A percentile compares a stretch with the other conserved stretches of the same genome.
Conservation (phyloP, 2,888 invertebrate genomes). For the Galerucella calmariensis region DNA sequence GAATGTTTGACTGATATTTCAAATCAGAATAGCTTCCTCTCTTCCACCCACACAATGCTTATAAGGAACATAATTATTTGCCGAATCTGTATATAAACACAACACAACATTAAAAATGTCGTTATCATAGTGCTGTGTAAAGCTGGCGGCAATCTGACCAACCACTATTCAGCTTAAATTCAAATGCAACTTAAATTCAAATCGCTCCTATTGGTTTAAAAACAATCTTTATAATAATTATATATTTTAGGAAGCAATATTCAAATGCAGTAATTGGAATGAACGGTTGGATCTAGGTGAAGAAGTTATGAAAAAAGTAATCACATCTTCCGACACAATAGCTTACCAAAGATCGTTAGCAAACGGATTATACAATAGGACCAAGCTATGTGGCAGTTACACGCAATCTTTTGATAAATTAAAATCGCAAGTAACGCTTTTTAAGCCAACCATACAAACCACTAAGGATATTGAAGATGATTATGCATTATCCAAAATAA, state of each 20-base stretch:
- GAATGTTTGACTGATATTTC: too few species aligned
- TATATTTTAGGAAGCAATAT: conserved; percentile 32
- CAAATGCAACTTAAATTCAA: too few species aligned
- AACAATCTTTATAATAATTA: not conserved
- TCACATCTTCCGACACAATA: not conserved
- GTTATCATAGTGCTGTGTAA: too few species aligned
- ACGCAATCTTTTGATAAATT: conserved; percentile 47
- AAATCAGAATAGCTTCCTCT: too few species aligned
- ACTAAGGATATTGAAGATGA: conserved; percentile 66
- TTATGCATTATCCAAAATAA: conserved; percentile 73
- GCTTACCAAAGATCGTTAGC: conserved; percentile 30
- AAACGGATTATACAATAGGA: conserved; percentile 44
- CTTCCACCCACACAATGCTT: too few species aligned
- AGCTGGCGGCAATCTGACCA: too few species aligned
- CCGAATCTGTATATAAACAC: too few species aligned
- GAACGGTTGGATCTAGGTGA: conserved; percentile 25
- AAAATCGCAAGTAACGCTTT: conserved; percentile 48
- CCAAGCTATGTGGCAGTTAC: conserved; percentile 45
- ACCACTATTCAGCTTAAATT: too few species aligned
- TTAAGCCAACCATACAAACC: conserved; percentile 45
- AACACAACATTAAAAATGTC: too few species aligned
- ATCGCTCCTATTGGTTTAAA: too few species aligned
- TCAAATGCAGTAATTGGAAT: conserved; percentile 33
- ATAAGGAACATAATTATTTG: too few species aligned
- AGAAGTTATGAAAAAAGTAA: conserved; percentile 5